Conservation (phyloP, 2,797 vertebrate species). For the Rhincodon typus region DNA sequence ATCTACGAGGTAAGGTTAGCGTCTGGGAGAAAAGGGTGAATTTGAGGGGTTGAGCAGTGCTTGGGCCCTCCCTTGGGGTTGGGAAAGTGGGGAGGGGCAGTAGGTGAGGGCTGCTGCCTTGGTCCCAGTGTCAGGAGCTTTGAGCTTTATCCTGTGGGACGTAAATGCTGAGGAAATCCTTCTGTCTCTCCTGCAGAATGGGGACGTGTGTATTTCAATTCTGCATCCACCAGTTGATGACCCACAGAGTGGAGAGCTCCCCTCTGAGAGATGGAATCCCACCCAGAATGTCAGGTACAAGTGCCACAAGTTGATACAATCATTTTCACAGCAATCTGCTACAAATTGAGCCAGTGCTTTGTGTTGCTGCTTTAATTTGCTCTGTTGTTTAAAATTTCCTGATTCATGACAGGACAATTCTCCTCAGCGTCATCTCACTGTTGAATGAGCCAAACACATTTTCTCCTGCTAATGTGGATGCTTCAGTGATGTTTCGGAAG, state of each 20-base stretch:
- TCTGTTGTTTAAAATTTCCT: background rate
- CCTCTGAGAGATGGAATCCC: conserved; percentile 89
- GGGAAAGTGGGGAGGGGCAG: no score
- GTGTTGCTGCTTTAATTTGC: background rate
- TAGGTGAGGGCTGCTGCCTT: no score
- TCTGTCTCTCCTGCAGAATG: conserved; percentile 58
- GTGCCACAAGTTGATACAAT: no score
- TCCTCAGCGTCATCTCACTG: conserved; percentile 89
- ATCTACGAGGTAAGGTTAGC: conserved; percentile 80
- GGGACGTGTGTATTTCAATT: conserved; percentile 90
- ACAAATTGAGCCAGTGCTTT: background rate
- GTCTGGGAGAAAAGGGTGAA: no score
- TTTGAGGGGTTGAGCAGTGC: background rate
- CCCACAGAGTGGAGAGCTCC: conserved; percentile 87
- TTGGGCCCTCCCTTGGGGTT: no score
- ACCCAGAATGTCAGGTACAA: conserved; percentile 87
- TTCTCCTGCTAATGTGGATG: conserved; percentile 89
- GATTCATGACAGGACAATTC: conserved; percentile 73
- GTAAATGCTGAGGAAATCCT: background rate
- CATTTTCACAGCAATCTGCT: no score
- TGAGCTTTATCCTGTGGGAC: background rate
- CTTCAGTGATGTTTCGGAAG: conserved; percentile 93
- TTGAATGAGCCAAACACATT: conserved; percentile 95
- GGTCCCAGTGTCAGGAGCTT: no score
- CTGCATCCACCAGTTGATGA: conserved; percentile 86